Conservation (phyloP, 2,113 vertebrate genomes). For the Gnathonemus echidnorhynchus region DNA sequence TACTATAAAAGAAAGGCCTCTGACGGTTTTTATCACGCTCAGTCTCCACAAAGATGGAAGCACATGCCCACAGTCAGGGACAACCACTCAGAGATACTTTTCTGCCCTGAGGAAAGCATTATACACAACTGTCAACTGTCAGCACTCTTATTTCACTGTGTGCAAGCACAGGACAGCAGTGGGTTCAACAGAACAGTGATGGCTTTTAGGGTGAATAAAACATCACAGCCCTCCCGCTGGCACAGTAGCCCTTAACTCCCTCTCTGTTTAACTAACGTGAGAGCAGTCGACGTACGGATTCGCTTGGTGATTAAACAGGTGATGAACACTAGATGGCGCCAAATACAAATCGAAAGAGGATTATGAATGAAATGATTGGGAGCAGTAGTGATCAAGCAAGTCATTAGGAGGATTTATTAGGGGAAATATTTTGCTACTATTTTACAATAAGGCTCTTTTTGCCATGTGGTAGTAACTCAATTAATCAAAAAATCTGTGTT, state of each 20-base stretch:
- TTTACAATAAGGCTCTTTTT: background rate
- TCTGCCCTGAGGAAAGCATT: background rate
- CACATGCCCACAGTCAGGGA: background rate
- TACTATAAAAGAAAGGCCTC: background rate
- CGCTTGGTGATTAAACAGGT: background rate
- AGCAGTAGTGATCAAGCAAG: background rate
- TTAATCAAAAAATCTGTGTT: background rate
- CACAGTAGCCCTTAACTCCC: background rate
- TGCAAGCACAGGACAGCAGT: background rate
- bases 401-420: background rate
- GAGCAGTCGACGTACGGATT: background rate
- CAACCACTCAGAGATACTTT: background rate
- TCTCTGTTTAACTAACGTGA: background rate
- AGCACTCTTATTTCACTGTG: background rate
- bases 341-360: background rate
- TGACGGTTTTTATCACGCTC: background rate
- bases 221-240: constrained; percentile 35
- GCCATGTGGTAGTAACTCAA: background rate
- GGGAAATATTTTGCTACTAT: background rate
- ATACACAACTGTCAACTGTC: background rate
- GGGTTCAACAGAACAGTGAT: background rate
- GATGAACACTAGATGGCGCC: constrained; percentile 42
- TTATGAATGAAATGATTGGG: background rate
- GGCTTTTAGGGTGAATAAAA: constrained; percentile 53
- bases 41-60: background rate